Evolutionary conservation across 2,888 invertebrate species (phyloP).

Genomic region (Sycophila texana): DNA sequence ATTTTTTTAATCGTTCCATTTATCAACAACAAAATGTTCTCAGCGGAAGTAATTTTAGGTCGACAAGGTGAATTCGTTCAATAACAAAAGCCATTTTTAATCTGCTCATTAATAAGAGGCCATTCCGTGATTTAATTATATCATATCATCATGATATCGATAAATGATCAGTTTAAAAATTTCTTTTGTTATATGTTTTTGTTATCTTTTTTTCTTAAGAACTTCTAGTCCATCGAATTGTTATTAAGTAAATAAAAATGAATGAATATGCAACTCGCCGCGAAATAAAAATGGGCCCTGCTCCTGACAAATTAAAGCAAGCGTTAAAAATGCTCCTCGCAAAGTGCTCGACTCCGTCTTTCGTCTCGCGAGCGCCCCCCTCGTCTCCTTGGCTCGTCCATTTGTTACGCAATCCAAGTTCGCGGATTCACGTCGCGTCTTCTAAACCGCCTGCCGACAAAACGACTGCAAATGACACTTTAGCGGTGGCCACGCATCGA

Average conservation of each 20-base stretch:
- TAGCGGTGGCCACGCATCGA: constrained; percentile 62
- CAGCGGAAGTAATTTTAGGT: not conserved
- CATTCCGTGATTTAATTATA: no score
- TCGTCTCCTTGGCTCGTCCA: not conserved
- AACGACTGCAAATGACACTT: constrained; percentile 72
- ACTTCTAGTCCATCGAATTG: no score
- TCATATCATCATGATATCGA: no score
- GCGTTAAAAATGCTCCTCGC: constrained; percentile 2
- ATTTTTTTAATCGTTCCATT: constrained; percentile 9
- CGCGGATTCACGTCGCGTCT: constrained; percentile 68
- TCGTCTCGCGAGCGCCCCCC: not conserved
- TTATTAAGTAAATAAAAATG: no score
- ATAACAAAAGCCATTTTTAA: not conserved
- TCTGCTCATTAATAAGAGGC: not conserved
- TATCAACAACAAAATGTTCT: not conserved
- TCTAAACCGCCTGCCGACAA: constrained; percentile 66
- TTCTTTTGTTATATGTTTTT: no score
- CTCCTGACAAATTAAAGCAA: constrained; percentile 26
- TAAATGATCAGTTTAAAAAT: no score
- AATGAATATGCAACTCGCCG: not conserved
- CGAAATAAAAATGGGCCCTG: constrained; percentile 1
- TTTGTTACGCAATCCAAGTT: constrained; percentile 57
- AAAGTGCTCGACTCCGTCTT: not conserved
- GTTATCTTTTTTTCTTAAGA: no score
- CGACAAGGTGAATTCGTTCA: no score